These are phyloP conservation scores for Corynorhinus townsendii DNA, from an alignment of 2,113 vertebrate genomes.

Conservation along the genomic window DNA sequence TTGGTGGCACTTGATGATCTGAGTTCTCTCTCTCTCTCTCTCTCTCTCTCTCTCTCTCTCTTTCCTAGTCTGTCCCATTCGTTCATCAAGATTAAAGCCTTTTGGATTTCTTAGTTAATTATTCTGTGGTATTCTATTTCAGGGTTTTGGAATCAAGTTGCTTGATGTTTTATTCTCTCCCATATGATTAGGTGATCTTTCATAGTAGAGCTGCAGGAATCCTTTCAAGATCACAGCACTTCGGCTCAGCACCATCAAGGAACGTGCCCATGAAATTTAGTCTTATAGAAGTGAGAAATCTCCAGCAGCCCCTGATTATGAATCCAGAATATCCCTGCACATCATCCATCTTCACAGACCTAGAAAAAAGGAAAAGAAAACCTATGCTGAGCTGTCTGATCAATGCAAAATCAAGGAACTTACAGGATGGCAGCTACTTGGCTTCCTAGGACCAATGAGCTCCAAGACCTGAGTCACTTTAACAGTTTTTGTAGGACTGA, in stretches of 20 bases:
- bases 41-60: not conserved
- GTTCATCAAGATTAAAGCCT: constrained; percentile 20
- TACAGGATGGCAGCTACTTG: not conserved
- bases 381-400: not conserved
- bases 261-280: not conserved
- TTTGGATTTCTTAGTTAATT: constrained; percentile 40
- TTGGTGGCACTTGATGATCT: not conserved
- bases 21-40: not conserved
- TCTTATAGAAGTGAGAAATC: not conserved
- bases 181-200: constrained; percentile 43
- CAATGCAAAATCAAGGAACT: not conserved
- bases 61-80: not conserved
- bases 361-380: not conserved
- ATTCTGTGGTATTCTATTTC: constrained; percentile 50
- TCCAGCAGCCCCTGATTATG: constrained; percentile 16
- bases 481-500: constrained; percentile 20
- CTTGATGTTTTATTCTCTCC: constrained; percentile 47
- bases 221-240: not conserved
- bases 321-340: not conserved
- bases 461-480: constrained; percentile 56
- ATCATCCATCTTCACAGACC: constrained; percentile 32
- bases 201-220: not conserved
- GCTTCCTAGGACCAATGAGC: constrained; percentile 17
- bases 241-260: not conserved
- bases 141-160: constrained; percentile 50